phyloP scores from a whole-genome alignment of 2,113 vertebrate species.

The Turdus rufiventris region DNA sequence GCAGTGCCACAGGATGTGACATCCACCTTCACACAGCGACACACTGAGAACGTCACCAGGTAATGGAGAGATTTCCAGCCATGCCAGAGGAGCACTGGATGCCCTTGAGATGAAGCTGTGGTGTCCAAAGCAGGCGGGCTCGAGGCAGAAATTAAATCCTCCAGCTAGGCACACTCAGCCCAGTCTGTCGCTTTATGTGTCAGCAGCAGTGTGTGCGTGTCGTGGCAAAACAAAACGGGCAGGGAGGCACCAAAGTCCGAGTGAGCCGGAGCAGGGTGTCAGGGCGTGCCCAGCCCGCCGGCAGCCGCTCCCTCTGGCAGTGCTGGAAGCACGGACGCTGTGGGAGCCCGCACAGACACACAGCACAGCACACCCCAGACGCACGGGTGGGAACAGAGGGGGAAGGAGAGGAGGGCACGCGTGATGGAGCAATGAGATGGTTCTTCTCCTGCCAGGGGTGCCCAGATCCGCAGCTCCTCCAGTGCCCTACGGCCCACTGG shows the following conservation, averaged over 20 bases:
- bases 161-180: neutral
- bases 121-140: neutral
- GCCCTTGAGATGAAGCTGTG: neutral
- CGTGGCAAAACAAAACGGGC: neutral
- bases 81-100: neutral
- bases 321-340: neutral
- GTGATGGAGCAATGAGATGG: constrained; percentile 72
- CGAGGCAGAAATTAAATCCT: neutral
- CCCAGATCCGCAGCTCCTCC: constrained; percentile 69
- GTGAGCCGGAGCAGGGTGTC: neutral
- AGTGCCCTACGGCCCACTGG: constrained; percentile 66
- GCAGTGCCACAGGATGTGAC: neutral
- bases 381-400: constrained; percentile 49
- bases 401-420: constrained; percentile 55
- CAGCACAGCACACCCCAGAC: constrained; percentile 49
- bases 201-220: neutral
- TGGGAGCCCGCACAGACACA: constrained; percentile 48
- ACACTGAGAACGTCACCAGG: neutral
- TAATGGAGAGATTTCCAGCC: neutral
- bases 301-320: neutral
- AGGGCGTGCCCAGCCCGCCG: neutral
- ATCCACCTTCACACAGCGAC: neutral
- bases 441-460: constrained; percentile 67
- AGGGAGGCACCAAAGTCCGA: neutral
- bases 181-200: neutral